Evolutionary conservation across 1,140 invertebrate species (phyloP).

Genomic region (Diabrotica virgifera): DNA sequence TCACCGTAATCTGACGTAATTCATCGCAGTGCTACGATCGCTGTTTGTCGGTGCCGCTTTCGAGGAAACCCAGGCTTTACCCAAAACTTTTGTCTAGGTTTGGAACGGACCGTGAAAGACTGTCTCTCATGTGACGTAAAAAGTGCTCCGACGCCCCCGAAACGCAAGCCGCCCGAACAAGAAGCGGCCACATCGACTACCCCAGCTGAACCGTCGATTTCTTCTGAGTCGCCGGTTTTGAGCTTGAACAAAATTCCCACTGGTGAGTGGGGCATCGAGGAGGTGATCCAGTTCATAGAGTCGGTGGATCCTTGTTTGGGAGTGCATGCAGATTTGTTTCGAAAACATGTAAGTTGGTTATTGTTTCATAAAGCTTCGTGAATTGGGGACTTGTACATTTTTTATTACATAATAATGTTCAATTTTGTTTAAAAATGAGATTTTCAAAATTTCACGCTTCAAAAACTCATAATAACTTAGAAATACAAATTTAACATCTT

Average conservation of each 20-base stretch:
- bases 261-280: constrained; percentile 88
- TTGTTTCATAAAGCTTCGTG: neutral
- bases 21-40: too few species aligned
- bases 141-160: constrained; percentile 35
- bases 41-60: too few species aligned
- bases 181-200: constrained; percentile 65
- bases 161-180: constrained; percentile 49
- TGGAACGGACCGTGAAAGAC: constrained; percentile 33
- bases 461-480: too few species aligned
- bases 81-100: constrained; percentile 18
- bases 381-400: too few species aligned
- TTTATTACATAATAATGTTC: too few species aligned
- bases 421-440: too few species aligned
- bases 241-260: constrained; percentile 60
- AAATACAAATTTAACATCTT: too few species aligned
- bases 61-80: too few species aligned
- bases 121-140: constrained; percentile 38
- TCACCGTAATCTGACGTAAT: too few species aligned
- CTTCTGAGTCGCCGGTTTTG: constrained; percentile 49
- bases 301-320: constrained; percentile 76
- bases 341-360: constrained; percentile 80
- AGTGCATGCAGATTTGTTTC: constrained; percentile 86
- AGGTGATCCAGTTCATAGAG: constrained; percentile 88
- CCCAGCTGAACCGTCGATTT: constrained; percentile 30
- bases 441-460: too few species aligned